These are phyloP conservation scores for Capreolus pygargus DNA, from an alignment of 2,113 vertebrate species.

Conservation along the genomic window DNA sequence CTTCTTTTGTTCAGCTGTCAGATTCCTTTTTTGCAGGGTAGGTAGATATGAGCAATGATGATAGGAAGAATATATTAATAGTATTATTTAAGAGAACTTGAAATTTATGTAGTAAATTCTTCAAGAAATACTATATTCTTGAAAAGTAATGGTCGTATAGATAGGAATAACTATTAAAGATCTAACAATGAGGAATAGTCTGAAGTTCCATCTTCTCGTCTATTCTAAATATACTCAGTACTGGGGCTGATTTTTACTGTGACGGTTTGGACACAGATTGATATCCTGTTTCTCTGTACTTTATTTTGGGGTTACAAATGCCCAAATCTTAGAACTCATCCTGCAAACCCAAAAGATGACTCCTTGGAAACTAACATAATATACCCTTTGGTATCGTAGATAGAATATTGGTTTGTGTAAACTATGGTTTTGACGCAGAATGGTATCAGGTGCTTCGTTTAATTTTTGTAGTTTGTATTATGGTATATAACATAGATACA, in stretches of 20 bases:
- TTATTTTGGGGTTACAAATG: slow-evolving; percentile 40
- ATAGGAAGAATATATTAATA: background rate
- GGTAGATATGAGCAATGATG: background rate
- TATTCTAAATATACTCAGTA: slow-evolving; percentile 17
- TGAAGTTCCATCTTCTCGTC: slow-evolving; percentile 37
- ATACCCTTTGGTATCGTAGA: background rate
- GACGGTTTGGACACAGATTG: background rate
- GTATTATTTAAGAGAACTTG: background rate
- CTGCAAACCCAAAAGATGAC: background rate
- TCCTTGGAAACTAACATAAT: background rate
- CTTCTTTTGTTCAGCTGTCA: background rate
- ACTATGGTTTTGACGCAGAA: background rate
- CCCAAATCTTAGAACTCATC: slow-evolving; percentile 3
- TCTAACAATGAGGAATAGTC: slow-evolving; percentile 27
- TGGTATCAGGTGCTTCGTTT: background rate
- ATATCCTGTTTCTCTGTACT: background rate
- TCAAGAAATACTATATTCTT: slow-evolving; percentile 16
- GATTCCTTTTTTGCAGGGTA: background rate
- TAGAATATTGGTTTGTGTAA: background rate
- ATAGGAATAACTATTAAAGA: slow-evolving; percentile 16
- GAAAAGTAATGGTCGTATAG: background rate
- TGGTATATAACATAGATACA: background rate
- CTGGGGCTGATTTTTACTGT: background rate
- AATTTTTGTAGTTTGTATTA: slow-evolving; percentile 10
- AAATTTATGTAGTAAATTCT: slow-evolving; percentile 26